Evolutionary conservation across 2,888 invertebrate genomes (phyloP), one percentile per base, ranked within the genome.

Genomic region (Chymomyza procnemis): DNA sequence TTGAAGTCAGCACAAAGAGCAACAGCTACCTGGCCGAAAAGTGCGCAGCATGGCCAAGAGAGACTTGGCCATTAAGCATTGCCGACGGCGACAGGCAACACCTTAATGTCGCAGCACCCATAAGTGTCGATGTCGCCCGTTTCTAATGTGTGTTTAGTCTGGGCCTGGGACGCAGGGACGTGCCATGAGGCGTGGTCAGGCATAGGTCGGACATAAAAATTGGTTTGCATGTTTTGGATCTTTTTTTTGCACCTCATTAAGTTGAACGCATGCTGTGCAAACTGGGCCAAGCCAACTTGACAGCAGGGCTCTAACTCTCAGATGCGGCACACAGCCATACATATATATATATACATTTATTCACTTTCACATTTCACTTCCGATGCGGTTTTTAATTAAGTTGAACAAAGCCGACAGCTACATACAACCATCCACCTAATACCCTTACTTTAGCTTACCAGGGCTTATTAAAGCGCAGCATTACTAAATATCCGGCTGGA

Each of bases 381-480:
- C 55, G 22, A 72, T 72, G 74, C 34, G 72, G 34, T 72, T 72
- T 72, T 72, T 72, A 72, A 72, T 72, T 68, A 72, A 72, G 63
- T 74, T 72, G 58, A 60, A 72, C 64, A 74, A 26, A 26, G 26
- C 8, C 26, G 26, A 26, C 26, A 50, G 48, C 16, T 16, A 50
- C 48, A 50, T 8, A 18, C 4, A n/a, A 1, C 16, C 2, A 9
- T 50, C 4, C 4, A 1, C 16, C 2, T 2, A 16, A 50, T 26
- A 3, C 4, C 1, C 3, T 2, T 26, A 26, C 1, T 6, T 6
- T 6, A 26, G 4, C 4, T 5, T 26, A 26, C 26, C 8, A 8
- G 8, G 6, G 26, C 6, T 26, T 41, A 41, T 41, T 41, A 14
- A 41, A 41, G 12, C 34, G 34, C 34, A 41, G 34, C 34, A 41